Evolutionary conservation across 2,797 vertebrate species (phyloP).

Genomic region (Chanos chanos): DNA sequence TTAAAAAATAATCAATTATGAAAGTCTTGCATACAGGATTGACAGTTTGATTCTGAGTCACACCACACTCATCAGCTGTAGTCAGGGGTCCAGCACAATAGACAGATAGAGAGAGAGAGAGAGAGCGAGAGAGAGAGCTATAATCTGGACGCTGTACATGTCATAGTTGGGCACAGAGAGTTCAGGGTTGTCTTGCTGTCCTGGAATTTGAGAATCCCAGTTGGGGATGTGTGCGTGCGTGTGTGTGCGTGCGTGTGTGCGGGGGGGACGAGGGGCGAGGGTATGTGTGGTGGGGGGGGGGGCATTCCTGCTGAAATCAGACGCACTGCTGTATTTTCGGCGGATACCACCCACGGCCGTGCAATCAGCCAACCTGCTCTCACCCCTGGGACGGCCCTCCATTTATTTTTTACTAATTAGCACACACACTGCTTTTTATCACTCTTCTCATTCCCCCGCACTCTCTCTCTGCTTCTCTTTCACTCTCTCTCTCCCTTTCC

Average conservation of each 20-base stretch:
- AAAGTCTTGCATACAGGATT: too few relatives aligned
- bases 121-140: constrained; percentile 19
- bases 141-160: constrained; percentile 40
- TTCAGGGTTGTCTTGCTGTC: constrained; percentile 27
- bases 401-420: constrained; percentile 31
- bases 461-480: constrained; percentile 10
- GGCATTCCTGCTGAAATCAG: constrained; percentile 26
- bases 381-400: neutral
- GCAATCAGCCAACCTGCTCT: constrained; percentile 25
- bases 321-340: constrained; percentile 27
- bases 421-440: constrained; percentile 29
- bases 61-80: neutral
- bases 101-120: neutral
- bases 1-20: too few relatives aligned
- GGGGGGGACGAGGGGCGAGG: too few relatives aligned
- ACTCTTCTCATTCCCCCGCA: constrained; percentile 14
- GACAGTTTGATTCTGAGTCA: constrained; percentile 7
- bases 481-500: neutral
- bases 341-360: constrained; percentile 17
- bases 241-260: too few relatives aligned
- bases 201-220: constrained; percentile 36
- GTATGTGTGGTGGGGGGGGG: constrained; percentile 24
- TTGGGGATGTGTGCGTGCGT: too few relatives aligned
- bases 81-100: constrained; percentile 2
- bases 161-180: constrained; percentile 13